Percentiles rank a stretch among this genome's conserved stretches.
Conservation (phyloP, 1,140 invertebrate species). For the Trissolcus basalis region DNA sequence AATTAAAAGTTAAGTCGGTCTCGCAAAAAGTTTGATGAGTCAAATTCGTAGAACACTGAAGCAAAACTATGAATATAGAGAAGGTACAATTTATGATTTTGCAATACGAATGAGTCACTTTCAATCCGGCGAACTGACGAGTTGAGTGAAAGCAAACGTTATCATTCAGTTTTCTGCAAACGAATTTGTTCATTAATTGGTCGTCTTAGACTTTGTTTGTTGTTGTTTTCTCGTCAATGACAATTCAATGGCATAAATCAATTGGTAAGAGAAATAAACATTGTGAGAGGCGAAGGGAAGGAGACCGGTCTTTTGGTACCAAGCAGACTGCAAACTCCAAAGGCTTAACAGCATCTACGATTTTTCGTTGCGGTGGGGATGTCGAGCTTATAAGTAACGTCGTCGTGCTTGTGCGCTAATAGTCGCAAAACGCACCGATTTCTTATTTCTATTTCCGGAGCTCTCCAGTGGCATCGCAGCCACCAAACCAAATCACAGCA, state of each 20-base stretch:
- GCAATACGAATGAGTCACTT: constrained; percentile 7
- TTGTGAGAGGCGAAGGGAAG: neutral
- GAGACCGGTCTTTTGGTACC: constrained; percentile 62
- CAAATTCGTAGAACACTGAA: too few relatives aligned
- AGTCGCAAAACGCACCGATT: constrained; percentile 72
- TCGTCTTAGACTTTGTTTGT: too few relatives aligned
- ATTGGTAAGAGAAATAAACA: constrained; percentile 24
- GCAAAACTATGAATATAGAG: too few relatives aligned
- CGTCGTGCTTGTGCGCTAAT: constrained; percentile 69
- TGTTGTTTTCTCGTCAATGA: too few relatives aligned
- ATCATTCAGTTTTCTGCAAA: too few relatives aligned
- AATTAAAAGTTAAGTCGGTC: too few relatives aligned
- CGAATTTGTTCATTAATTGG: too few relatives aligned
- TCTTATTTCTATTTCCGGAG: constrained; percentile 56
- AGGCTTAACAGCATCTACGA: constrained; percentile 66
- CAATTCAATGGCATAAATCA: neutral
- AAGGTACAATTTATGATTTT: constrained; percentile 7
- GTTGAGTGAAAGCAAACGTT: too few relatives aligned
- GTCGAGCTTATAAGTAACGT: constrained; percentile 73
- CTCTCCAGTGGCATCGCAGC: neutral
- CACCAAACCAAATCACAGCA: too few relatives aligned
- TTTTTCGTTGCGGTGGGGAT: constrained; percentile 70
- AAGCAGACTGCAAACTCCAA: constrained; percentile 72
- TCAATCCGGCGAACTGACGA: too few relatives aligned
- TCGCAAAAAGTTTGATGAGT: too few relatives aligned